These are phyloP conservation scores for Leuciscus waleckii DNA, from an alignment of 2,797 vertebrate species.

Conservation along the genomic window DNA sequence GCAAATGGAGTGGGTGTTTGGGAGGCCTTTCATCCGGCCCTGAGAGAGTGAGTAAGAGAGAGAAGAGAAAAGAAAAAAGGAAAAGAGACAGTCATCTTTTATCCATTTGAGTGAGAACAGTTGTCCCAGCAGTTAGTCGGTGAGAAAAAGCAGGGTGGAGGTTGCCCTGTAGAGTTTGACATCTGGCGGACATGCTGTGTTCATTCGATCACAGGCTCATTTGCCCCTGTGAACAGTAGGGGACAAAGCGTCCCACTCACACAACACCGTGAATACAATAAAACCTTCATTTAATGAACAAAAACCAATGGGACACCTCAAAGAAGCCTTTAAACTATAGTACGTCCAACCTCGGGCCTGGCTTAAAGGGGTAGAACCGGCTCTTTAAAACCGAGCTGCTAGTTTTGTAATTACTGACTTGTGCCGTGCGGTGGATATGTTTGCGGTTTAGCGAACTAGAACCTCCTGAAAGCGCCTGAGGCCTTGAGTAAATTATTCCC, in stretches of 20 bases:
- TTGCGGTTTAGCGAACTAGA: slow-evolving; percentile 12
- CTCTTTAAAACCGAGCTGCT: neutral
- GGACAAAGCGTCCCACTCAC: slow-evolving; percentile 46
- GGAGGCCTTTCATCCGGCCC: slow-evolving; percentile 82
- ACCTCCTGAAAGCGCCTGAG: slow-evolving; percentile 21
- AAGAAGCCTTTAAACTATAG: neutral
- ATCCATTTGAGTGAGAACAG: slow-evolving; percentile 80
- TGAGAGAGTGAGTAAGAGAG: slow-evolving; percentile 52
- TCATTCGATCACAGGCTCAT: slow-evolving; percentile 40
- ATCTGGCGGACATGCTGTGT: slow-evolving; percentile 55
- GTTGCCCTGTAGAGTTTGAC: slow-evolving; percentile 47
- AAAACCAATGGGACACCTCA: neutral
- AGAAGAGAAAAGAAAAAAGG: slow-evolving; percentile 59
- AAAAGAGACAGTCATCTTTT: slow-evolving; percentile 75
- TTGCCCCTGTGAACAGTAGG: slow-evolving; percentile 42
- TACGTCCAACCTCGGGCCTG: neutral
- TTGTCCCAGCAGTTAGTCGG: slow-evolving; percentile 69
- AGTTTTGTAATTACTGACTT: slow-evolving; percentile 28
- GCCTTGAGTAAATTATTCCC: slow-evolving; percentile 27
- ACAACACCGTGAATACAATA: neutral
- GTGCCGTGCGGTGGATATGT: slow-evolving; percentile 5
- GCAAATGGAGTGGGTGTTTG: slow-evolving; percentile 82
- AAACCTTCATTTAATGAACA: slow-evolving; percentile 33
- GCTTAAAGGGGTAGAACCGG: slow-evolving; percentile 4
- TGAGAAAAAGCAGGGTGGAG: slow-evolving; percentile 67